phyloP scores from a whole-genome alignment of 2,113 vertebrate genomes.

The Meriones unguiculatus region DNA sequence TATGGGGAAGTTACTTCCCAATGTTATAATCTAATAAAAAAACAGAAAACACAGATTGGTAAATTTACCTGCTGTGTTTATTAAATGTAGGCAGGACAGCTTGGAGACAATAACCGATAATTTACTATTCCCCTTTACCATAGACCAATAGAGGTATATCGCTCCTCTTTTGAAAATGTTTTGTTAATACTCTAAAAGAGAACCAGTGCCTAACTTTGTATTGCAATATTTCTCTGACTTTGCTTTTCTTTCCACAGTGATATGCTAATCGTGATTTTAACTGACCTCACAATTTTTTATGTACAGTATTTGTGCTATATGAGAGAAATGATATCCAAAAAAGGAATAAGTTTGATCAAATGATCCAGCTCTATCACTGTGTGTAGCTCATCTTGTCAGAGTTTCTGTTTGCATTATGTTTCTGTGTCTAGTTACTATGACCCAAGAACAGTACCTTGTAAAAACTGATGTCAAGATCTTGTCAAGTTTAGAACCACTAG shows the following conservation, averaged over 20 bases:
- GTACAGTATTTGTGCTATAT: neutral
- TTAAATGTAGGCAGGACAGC: neutral
- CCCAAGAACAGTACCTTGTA: neutral
- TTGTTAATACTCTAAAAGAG: neutral
- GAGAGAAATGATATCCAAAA: neutral
- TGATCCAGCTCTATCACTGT: neutral
- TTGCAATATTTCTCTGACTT: constrained; percentile 17
- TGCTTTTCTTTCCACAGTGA: neutral
- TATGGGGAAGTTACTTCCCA: neutral
- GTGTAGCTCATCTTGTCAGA: neutral
- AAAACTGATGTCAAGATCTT: neutral
- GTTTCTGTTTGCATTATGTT: neutral
- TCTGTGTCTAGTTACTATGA: neutral
- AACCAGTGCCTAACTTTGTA: neutral
- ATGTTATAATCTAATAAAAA: constrained; percentile 52
- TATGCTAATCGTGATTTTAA: neutral
- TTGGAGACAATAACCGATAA: neutral
- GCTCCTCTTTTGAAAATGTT: neutral
- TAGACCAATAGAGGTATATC: neutral
- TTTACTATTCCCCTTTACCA: neutral
- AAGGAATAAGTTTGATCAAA: neutral
- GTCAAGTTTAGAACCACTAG: neutral
- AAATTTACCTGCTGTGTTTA: neutral
- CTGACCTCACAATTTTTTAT: neutral
- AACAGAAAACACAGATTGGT: neutral